phyloP scores from a whole-genome alignment of 1,140 invertebrate species.

The Hermetia illucens region DNA sequence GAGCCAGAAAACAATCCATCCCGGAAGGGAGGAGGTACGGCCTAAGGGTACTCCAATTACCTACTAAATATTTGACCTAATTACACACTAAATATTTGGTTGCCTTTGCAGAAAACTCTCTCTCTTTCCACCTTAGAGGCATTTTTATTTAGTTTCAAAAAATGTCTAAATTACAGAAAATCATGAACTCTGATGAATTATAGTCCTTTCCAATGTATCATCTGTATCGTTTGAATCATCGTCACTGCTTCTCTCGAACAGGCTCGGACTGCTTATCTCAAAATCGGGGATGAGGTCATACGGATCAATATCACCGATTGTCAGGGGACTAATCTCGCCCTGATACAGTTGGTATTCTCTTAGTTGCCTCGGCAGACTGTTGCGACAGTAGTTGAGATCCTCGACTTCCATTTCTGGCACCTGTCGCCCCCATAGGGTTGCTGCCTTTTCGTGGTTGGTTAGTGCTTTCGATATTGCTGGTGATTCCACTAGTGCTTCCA shows the following conservation, averaged over 20 bases:
- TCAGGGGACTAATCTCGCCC: constrained; percentile 19
- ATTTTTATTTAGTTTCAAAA: no score
- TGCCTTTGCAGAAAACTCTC: no score
- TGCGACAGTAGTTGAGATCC: constrained; percentile 22
- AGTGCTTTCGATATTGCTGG: constrained; percentile 11
- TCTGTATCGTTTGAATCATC: no score
- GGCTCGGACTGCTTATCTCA: constrained; percentile 28
- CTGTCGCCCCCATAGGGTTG: constrained; percentile 24
- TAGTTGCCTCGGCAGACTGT: constrained; percentile 26
- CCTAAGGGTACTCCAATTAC: no score
- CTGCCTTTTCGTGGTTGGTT: constrained; percentile 25
- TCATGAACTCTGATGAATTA: no score
- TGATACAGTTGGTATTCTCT: constrained; percentile 11
- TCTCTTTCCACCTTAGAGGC: no score
- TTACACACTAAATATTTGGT: no score
- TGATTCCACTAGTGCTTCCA: constrained; percentile 10
- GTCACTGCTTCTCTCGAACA: constrained; percentile 18
- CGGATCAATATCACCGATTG: constrained; percentile 9
- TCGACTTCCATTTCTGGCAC: constrained; percentile 17
- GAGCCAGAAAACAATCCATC: no score
- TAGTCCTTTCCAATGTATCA: no score
- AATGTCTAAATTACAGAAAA: no score
- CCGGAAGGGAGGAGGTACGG: no score
- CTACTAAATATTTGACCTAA: no score
- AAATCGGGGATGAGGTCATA: constrained; percentile 15